Evolutionary conservation across 2,113 vertebrate species (phyloP), one percentile per base, ranked within the genome.

Genomic region (Platycercus adscitus): DNA sequence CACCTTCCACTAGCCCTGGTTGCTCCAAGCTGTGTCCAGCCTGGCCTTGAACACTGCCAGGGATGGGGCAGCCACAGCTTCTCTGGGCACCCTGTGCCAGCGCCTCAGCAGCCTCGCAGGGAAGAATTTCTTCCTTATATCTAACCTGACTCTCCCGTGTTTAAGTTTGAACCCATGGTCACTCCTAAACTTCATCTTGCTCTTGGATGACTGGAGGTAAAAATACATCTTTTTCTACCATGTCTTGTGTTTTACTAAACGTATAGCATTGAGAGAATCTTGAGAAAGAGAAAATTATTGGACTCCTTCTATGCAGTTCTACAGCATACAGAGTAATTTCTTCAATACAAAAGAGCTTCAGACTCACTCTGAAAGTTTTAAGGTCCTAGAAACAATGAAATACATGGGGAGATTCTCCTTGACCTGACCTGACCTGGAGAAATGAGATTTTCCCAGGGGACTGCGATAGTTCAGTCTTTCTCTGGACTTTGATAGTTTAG

Each of bases 401-500:
- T 26, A 60, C 8, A 4, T 13, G 13, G 28, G 46, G 25, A 91
- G 4, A 55, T 37, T 44, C 21, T 13, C 20, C 31, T 43, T 78
- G 44, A 75, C 41, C 11, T 46, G 55, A 41, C 14, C 12, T 18
- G 49, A 24, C 18, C 6, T 28, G 24, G 10, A 76, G 41, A 82
- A 80, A 75, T 24, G 1, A 50, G 3, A 0, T 17, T 56, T 71
- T 71, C 35, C 10, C 1, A 4, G 11, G 25, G 14, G 15, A 6
- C 33, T 90, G 47, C 6, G 29, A 33, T 55, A 55, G 53, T 78
- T 73, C 55, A 35, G 41, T 21, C 25, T 29, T 0, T 0, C 11
- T 65, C 41, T 6, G 3, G 50, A 21, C 37, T 64, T 87, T 2
- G 47, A 6, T 49, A 72, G 24, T 78, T 81, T 50, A 29, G 41